A percentile compares a stretch with the other conserved stretches of the same genome.
phyloP scores from a whole-genome alignment of 2,888 invertebrate genomes.

The Zonitis immaculata region DNA sequence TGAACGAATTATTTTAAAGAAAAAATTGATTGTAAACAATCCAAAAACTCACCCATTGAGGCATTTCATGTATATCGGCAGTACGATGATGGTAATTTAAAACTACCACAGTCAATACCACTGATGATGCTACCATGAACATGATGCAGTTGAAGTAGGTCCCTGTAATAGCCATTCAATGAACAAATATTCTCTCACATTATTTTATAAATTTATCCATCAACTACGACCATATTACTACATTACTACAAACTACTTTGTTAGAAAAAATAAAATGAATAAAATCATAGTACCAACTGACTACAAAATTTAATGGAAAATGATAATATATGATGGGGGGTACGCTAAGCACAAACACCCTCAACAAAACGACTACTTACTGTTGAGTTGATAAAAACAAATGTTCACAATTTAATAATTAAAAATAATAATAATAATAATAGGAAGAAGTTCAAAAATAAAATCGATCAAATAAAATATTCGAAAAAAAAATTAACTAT shows the following conservation, averaged over 20 bases:
- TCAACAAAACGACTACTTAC: conserved; percentile 35
- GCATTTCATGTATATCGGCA: conserved; percentile 96
- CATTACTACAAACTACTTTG: conserved; percentile 21
- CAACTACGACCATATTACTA: conserved; percentile 19
- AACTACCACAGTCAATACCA: conserved; percentile 93
- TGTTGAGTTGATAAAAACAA: background rate
- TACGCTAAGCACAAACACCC: conserved; percentile 45
- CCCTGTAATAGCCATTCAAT: conserved; percentile 52
- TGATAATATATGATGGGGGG: conserved; percentile 38
- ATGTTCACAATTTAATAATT: background rate
- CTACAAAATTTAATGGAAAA: conserved; percentile 20
- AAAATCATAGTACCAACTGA: no score
- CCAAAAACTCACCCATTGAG: conserved; percentile 77
- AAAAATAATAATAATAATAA: conserved; percentile 2
- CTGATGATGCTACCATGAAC: conserved; percentile 99
- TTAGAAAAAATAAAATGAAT: conserved; percentile 8
- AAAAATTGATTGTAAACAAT: no score
- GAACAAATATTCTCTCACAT: conserved; percentile 18
- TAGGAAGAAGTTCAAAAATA: background rate
- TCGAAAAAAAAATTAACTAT: conserved; percentile 10
- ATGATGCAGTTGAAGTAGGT: conserved; percentile 99
- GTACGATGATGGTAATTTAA: conserved; percentile 97
- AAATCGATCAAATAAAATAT: conserved; percentile 2
- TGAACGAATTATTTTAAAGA: no score
- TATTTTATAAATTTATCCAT: conserved; percentile 4